phyloP scores from a whole-genome alignment of 2,888 invertebrate genomes.

The Trichopria drosophilae region DNA sequence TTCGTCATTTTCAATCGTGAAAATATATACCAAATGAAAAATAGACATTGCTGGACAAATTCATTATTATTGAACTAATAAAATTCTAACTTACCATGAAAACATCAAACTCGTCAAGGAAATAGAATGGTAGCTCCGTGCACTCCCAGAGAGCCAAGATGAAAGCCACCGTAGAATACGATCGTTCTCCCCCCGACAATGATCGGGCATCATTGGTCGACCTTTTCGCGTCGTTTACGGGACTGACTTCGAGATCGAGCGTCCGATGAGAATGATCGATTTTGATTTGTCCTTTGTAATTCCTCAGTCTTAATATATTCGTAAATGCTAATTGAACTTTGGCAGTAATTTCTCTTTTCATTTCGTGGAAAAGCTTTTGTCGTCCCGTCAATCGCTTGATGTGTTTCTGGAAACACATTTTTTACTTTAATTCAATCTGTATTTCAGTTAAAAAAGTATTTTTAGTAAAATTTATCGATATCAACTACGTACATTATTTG shows the following conservation, averaged over 20 bases:
- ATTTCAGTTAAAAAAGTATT: not conserved
- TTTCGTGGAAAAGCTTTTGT: constrained; percentile 50
- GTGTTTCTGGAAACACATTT: constrained; percentile 44
- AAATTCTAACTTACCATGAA: constrained; percentile 73
- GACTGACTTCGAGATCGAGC: constrained; percentile 62
- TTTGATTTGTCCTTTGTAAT: constrained; percentile 66
- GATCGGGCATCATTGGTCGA: constrained; percentile 65
- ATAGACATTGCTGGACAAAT: too few relatives aligned
- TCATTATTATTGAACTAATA: not conserved
- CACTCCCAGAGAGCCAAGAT: constrained; percentile 92
- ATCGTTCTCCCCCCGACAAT: constrained; percentile 93
- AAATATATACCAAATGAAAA: too few relatives aligned
- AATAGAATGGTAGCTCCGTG: constrained; percentile 88
- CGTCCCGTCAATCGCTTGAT: constrained; percentile 47
- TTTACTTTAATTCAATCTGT: constrained; percentile 2
- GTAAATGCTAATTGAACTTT: constrained; percentile 61
- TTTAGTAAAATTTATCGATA: not conserved
- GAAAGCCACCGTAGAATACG: constrained; percentile 93
- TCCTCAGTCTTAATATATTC: constrained; percentile 62
- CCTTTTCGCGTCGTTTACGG: constrained; percentile 60
- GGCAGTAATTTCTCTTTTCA: constrained; percentile 55
- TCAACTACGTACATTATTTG: constrained; percentile 41
- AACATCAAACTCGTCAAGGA: constrained; percentile 95
- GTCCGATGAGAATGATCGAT: constrained; percentile 61
- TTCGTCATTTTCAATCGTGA: too few relatives aligned